phyloP scores from a whole-genome alignment of 2,797 vertebrate genomes.

The Delichon dasypus region DNA sequence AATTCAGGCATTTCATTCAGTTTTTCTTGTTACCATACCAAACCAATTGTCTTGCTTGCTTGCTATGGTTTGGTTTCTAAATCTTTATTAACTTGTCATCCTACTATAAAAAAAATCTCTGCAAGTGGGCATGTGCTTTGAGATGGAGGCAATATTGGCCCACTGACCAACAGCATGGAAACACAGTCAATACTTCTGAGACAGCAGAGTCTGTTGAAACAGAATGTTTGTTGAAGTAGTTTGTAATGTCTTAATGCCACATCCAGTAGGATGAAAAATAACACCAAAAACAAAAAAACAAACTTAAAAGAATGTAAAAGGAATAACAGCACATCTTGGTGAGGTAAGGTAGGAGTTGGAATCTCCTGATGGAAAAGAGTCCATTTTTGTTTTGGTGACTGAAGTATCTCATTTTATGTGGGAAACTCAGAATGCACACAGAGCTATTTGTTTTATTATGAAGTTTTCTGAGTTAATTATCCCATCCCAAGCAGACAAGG shows the following conservation, averaged over 20 bases:
- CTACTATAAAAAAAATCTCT: neutral
- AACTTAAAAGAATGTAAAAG: neutral
- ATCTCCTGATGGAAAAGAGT: neutral
- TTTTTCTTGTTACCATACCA: neutral
- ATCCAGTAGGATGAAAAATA: neutral
- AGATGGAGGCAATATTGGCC: neutral
- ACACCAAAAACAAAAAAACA: neutral
- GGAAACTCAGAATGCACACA: neutral
- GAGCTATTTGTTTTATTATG: neutral
- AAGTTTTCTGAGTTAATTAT: neutral
- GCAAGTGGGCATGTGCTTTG: neutral
- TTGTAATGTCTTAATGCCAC: neutral
- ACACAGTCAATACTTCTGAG: neutral
- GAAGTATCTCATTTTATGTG: neutral
- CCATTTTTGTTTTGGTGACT: neutral
- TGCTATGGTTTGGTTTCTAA: neutral
- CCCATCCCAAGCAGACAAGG: neutral
- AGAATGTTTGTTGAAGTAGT: neutral
- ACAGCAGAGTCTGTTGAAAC: neutral
- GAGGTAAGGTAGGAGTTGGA: neutral
- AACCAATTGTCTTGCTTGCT: neutral
- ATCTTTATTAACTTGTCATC: neutral
- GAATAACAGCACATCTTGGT: neutral
- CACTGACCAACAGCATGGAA: neutral
- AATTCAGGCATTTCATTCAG: neutral